Base-by-base conservation (phyloP, 2,888 invertebrate genomes). In the Digitonthophagus gazella region DNA sequence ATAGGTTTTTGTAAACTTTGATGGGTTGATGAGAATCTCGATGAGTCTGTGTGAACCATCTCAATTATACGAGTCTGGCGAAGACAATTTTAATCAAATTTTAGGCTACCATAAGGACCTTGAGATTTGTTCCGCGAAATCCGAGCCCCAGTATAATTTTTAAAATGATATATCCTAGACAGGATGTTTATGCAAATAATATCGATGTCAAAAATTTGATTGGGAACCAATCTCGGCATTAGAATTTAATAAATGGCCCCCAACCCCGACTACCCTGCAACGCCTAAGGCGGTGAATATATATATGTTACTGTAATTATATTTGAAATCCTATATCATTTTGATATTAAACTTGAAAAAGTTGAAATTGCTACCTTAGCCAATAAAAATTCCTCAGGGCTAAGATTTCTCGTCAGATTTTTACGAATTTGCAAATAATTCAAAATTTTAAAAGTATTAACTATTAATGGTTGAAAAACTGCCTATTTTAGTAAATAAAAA, bases 131-230 rank as follows among this genome's bases (percentile, higher is more conserved):
- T 44, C 28, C 28, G 28, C 28, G 28, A 44, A 44, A 1, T 6
- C 6, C 1, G 28, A 44, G 28, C 28, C n/a, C n/a, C n/a, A 11
- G 28, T 58, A 22, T 67, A 67, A 67, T 67, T 67, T 67, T 14
- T 58, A 28, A 67, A 67, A 67, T 67, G 58, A 67, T 67, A 67
- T 18, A 67, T 67, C 28, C 16, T 20, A 55, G 20, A 19, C 20
- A 58, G 67, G 28, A 28, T 58, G 18, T 57, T 67, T 67, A 67
- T 67, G 67, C 67, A 67, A 67, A 67, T 67, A 55, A 54, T 44
- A 19, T 18, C 15, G 58, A 67, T 67, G 28, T 67, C 58, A 66
- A 55, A 66, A 55, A 55, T 66, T 20, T 58, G 58, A 67, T 67
- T 67, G 57, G 20, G 58, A 66, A 56, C 56, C 56, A 18, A 65